These are phyloP conservation scores for Synanthedon andrenaeformis DNA, from an alignment of 2,888 invertebrate genomes.

Conservation along the genomic window DNA sequence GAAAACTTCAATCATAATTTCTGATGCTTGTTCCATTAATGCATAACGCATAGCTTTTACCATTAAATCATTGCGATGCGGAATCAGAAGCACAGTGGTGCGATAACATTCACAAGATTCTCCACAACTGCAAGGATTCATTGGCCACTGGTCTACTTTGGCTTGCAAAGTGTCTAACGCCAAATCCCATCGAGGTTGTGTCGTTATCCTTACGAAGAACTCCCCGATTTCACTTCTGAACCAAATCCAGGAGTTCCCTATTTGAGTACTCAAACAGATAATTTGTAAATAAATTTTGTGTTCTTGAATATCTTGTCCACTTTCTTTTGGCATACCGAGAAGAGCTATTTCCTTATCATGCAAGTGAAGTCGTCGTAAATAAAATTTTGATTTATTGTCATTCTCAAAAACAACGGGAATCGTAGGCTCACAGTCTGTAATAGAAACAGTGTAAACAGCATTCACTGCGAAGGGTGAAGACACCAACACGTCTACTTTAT, in stretches of 20 bases:
- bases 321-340: conserved; percentile 30
- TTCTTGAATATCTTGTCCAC: conserved; percentile 29
- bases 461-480: conserved; percentile 37
- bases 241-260: conserved; percentile 54
- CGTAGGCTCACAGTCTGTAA: conserved; percentile 47
- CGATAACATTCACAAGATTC: conserved; percentile 55
- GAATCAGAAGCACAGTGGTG: conserved; percentile 41
- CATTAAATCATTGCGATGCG: conserved; percentile 55
- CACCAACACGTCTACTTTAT: conserved; percentile 45
- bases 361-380: conserved; percentile 37
- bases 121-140: conserved; percentile 52
- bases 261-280: conserved; percentile 46
- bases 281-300: conserved; percentile 48
- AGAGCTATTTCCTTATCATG: conserved; percentile 44
- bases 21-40: conserved; percentile 45
- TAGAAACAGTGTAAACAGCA: conserved; percentile 25
- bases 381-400: conserved; percentile 30
- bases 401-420: conserved; percentile 36
- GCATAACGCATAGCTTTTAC: conserved; percentile 46
- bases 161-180: conserved; percentile 44
- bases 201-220: conserved; percentile 48
- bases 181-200: conserved; percentile 53
- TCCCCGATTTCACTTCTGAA: conserved; percentile 48
- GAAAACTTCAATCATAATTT: conserved; percentile 46
- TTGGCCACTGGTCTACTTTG: conserved; percentile 41